Evolutionary conservation across 2,113 vertebrate species (phyloP).

Genomic region (Gavialis gangeticus): DNA sequence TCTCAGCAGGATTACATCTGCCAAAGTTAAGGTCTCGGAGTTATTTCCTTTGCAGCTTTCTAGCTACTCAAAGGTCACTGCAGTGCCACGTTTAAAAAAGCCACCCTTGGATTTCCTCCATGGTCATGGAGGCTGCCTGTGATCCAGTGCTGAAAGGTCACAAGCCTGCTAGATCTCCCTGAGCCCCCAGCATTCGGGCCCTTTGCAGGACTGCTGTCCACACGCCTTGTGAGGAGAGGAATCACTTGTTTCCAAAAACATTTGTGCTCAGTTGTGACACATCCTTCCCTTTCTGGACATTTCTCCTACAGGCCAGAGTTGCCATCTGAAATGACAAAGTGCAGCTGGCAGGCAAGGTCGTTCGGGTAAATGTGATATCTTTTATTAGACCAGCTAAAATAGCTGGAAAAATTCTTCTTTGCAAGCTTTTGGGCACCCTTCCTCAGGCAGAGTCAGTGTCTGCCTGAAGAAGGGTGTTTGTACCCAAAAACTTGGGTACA

Average conservation of each 20-base stretch:
- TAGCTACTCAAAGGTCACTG: background rate
- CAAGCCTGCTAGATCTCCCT: too few species aligned
- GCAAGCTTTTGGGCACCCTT: too few species aligned
- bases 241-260: background rate
- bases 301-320: background rate
- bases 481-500: too few species aligned
- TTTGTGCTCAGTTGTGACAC: background rate
- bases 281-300: background rate
- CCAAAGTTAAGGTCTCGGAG: background rate
- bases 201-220: too few species aligned
- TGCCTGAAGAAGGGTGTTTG: too few species aligned
- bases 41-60: background rate
- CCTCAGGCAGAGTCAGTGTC: too few species aligned
- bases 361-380: too few species aligned
- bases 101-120: background rate
- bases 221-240: background rate
- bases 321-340: background rate
- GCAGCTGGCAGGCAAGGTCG: background rate
- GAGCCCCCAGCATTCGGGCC: too few species aligned
- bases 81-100: background rate
- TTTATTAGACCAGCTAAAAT: too few species aligned
- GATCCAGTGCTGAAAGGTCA: background rate
- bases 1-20: fast-evolving
- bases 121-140: fast-evolving
- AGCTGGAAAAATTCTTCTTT: too few species aligned